These are phyloP conservation scores for Neofelis nebulosa DNA, from an alignment of 2,113 vertebrate genomes.

Conservation along the genomic window DNA sequence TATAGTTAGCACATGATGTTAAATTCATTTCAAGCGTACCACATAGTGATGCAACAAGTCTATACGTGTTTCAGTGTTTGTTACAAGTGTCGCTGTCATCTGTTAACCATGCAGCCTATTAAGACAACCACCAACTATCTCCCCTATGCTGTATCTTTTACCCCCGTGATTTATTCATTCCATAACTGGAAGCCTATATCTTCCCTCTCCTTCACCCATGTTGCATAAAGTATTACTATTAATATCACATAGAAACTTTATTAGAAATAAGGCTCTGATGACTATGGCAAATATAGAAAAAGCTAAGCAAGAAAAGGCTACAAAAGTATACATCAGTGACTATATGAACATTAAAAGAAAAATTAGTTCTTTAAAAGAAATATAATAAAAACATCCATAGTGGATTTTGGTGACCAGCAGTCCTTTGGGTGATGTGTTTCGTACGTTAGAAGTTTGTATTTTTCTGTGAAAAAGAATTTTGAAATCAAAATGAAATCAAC, in stretches of 20 bases:
- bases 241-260: not conserved
- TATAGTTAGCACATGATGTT: not conserved
- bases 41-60: not conserved
- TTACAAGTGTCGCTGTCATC: not conserved
- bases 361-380: not conserved
- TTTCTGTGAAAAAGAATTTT: not conserved
- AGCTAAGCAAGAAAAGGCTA: not conserved
- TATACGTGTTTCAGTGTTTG: not conserved
- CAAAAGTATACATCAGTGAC: not conserved
- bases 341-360: not conserved
- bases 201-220: not conserved
- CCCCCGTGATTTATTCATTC: not conserved
- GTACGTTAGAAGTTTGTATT: not conserved
- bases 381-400: not conserved
- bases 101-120: not conserved
- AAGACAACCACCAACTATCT: not conserved
- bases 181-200: not conserved
- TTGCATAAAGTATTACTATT: not conserved
- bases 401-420: not conserved
- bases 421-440: not conserved
- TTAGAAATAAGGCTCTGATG: not conserved
- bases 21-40: not conserved
- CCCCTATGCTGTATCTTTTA: not conserved
- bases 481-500: not conserved
- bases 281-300: not conserved